Percentiles rank a stretch among this genome's conserved stretches.
These are phyloP conservation scores for Escarpia spicata DNA, from an alignment of 2,888 invertebrate genomes.

Conservation along the genomic window DNA sequence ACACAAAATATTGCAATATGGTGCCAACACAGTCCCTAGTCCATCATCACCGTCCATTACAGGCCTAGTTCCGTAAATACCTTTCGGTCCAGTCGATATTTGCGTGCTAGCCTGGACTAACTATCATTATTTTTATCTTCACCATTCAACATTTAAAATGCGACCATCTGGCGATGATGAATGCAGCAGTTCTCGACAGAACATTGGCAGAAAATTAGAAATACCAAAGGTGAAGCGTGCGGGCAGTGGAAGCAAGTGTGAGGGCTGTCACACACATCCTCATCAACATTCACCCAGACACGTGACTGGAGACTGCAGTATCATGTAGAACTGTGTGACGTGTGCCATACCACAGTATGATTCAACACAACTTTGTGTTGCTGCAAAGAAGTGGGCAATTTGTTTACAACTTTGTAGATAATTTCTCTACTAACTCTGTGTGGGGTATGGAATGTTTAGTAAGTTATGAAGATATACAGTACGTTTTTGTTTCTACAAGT, in stretches of 20 bases:
- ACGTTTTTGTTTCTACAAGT: not conserved
- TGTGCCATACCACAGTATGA: not conserved
- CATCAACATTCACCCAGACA: not conserved
- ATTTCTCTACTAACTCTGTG: not conserved
- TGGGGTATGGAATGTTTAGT: not conserved
- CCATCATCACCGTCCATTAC: not conserved
- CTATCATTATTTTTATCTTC: not conserved
- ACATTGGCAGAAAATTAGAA: not conserved
- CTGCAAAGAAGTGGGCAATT: not conserved
- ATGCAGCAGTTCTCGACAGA: not conserved
- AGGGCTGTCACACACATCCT: not conserved
- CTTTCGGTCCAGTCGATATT: not conserved
- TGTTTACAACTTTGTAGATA: not conserved
- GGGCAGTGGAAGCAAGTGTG: not conserved
- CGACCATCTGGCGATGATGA: not conserved
- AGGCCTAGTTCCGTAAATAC: not conserved
- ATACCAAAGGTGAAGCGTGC: not conserved
- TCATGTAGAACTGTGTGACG: not conserved
- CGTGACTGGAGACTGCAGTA: not conserved
- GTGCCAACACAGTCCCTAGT: not conserved
- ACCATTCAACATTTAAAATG: not conserved
- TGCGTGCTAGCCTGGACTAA: not conserved
- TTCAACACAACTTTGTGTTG: not conserved
- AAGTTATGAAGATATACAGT: not conserved
- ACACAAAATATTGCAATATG: not conserved